These are phyloP conservation scores for Eulithis prunata DNA, from an alignment of 2,888 invertebrate species.

Conservation along the genomic window DNA sequence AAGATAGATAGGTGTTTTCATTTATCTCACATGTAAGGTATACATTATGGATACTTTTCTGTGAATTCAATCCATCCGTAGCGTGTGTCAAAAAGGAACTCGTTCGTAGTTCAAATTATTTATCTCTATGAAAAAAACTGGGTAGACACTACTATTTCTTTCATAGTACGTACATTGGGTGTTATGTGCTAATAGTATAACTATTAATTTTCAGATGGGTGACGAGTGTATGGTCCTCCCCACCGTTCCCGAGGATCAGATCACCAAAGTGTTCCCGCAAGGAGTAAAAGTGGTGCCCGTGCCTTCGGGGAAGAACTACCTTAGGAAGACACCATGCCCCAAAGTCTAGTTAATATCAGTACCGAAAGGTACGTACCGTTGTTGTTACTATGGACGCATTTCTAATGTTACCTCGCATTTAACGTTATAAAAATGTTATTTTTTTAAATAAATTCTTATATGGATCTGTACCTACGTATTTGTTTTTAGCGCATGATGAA, in stretches of 20 bases:
- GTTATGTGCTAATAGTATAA: background rate
- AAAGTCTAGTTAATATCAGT: conserved; percentile 44
- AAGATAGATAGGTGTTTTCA: no score
- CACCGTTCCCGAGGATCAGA: conserved; percentile 88
- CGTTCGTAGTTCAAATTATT: no score
- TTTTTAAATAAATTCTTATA: conserved; percentile 30
- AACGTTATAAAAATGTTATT: conserved; percentile 24
- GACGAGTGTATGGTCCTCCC: conserved; percentile 96
- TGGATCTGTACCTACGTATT: conserved; percentile 3
- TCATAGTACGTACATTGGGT: no score
- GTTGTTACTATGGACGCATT: conserved; percentile 6
- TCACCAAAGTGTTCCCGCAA: conserved; percentile 88
- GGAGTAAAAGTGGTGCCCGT: conserved; percentile 87
- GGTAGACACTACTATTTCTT: no score
- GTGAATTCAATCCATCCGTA: no score
- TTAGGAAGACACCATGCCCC: conserved; percentile 89
- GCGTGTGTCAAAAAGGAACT: no score
- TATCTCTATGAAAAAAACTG: no score
- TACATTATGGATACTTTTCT: no score
- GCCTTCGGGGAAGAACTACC: conserved; percentile 94
- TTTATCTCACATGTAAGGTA: no score
- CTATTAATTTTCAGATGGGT: conserved; percentile 85
- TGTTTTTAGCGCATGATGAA: background rate
- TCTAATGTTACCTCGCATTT: conserved; percentile 21
- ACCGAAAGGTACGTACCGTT: conserved; percentile 9